phyloP scores from a whole-genome alignment of 2,888 invertebrate species.

The Andrena minutula region DNA sequence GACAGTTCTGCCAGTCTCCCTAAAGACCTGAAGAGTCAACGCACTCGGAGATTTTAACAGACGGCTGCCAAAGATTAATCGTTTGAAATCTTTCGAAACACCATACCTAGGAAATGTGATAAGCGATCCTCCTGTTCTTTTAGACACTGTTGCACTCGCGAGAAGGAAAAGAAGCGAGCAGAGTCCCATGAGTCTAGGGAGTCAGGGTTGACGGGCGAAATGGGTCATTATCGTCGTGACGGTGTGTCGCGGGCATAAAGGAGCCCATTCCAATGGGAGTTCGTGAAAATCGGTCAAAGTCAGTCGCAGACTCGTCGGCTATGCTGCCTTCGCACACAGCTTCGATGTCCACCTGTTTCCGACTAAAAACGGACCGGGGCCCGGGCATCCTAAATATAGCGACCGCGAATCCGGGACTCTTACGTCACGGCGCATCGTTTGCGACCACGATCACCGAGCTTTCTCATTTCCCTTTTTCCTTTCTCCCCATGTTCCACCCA shows the following conservation, averaged over 20 bases:
- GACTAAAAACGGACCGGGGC: constrained; percentile 83
- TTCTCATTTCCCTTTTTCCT: constrained; percentile 32
- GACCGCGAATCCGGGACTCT: constrained; percentile 83
- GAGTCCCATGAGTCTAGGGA: constrained; percentile 3
- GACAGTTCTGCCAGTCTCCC: too few relatives aligned
- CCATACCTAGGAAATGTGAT: background rate
- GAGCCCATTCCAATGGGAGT: constrained; percentile 60
- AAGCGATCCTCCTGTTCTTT: background rate
- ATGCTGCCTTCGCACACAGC: constrained; percentile 65
- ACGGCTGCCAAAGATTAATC: too few relatives aligned
- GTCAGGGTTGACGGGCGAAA: constrained; percentile 42
- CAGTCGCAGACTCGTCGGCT: constrained; percentile 75
- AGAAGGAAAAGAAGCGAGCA: background rate
- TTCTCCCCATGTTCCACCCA: too few relatives aligned
- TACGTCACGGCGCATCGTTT: constrained; percentile 71
- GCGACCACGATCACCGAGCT: constrained; percentile 49
- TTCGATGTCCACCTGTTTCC: constrained; percentile 83
- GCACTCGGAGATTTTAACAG: too few relatives aligned
- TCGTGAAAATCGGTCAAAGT: constrained; percentile 84
- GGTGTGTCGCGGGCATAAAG: constrained; percentile 43
- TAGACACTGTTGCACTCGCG: background rate
- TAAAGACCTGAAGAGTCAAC: too few relatives aligned
- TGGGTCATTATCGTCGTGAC: constrained; percentile 76
- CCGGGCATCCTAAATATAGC: constrained; percentile 83
- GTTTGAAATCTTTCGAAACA: too few relatives aligned